Percentiles rank a stretch among this genome's conserved stretches.
Conservation (phyloP, 2,797 vertebrate species). For the Rhodeus uyekii region DNA sequence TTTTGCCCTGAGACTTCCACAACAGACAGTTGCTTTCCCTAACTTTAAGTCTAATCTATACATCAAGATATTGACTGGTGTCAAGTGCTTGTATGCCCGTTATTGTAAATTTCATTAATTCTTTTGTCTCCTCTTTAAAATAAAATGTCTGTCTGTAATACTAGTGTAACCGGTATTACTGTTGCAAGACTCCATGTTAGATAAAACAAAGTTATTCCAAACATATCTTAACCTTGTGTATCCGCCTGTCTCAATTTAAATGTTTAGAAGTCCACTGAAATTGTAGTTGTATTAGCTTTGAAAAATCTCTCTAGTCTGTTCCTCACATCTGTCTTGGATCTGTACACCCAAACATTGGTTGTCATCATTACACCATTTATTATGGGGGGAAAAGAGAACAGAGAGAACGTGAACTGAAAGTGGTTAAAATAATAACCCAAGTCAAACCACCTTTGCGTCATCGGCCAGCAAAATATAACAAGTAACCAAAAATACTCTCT, state of each 20-base stretch:
- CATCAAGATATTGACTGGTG: not conserved
- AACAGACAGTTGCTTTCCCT: too few relatives aligned
- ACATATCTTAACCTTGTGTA: not conserved
- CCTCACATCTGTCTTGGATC: conserved; percentile 24
- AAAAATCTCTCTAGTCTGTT: not conserved
- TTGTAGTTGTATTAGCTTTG: not conserved
- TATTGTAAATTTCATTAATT: not conserved
- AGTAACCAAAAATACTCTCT: not conserved
- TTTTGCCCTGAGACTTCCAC: too few relatives aligned
- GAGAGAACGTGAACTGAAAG: not conserved
- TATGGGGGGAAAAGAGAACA: not conserved
- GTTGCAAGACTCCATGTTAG: not conserved
- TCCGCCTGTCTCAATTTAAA: not conserved
- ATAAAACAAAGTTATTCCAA: conserved; percentile 1
- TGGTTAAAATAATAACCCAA: conserved; percentile 14
- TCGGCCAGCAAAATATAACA: not conserved
- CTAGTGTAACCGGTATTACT: not conserved
- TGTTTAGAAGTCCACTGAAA: not conserved
- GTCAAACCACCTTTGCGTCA: conserved; percentile 23
- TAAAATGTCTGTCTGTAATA: not conserved
- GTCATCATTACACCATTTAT: conserved; percentile 21
- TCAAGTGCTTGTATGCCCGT: too few relatives aligned
- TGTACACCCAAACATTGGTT: not conserved
- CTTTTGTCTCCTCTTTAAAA: not conserved
- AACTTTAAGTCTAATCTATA: not conserved